A percentile compares a stretch with the other conserved stretches of the same genome.
These are phyloP conservation scores for Drosophila nigrodunni DNA, from an alignment of 1,140 invertebrate genomes.

Conservation along the genomic window DNA sequence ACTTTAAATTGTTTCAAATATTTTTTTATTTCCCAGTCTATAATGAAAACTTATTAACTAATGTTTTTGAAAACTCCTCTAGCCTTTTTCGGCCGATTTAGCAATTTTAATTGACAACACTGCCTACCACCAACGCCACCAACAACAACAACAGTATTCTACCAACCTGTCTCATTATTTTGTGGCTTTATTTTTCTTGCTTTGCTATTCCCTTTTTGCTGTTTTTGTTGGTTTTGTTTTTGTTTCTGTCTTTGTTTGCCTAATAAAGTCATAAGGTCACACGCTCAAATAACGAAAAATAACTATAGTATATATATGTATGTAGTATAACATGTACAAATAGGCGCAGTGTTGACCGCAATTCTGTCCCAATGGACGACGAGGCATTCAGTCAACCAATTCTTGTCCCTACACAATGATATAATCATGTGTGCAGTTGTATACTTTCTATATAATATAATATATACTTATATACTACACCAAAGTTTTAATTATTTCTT, in stretches of 20 bases:
- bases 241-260: slow-evolving; percentile 14
- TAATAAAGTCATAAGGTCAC: slow-evolving; percentile 80
- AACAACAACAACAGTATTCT: slow-evolving; percentile 19
- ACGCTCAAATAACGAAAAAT: slow-evolving; percentile 34
- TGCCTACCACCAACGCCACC: too few species aligned
- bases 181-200: slow-evolving; percentile 22
- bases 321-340: slow-evolving; percentile 13
- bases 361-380: slow-evolving; percentile 29
- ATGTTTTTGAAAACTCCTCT: too few species aligned
- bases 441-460: not conserved
- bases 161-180: slow-evolving; percentile 74
- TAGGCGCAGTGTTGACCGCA: slow-evolving; percentile 33
- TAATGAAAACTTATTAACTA: too few species aligned
- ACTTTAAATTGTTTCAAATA: too few species aligned
- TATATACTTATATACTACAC: not conserved
- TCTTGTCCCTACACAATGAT: slow-evolving; percentile 4
- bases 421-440: not conserved
- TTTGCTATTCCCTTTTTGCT: slow-evolving; percentile 17
- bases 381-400: slow-evolving; percentile 7
- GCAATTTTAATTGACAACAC: too few species aligned
- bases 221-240: slow-evolving; percentile 23
- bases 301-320: slow-evolving; percentile 1
- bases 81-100: too few species aligned
- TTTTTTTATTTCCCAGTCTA: too few species aligned
- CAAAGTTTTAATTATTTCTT: slow-evolving; percentile 3